Evolutionary conservation across 2,797 vertebrate species (phyloP), one percentile per base, ranked within the genome.

Genomic region (Spondyliosoma cantharus): DNA sequence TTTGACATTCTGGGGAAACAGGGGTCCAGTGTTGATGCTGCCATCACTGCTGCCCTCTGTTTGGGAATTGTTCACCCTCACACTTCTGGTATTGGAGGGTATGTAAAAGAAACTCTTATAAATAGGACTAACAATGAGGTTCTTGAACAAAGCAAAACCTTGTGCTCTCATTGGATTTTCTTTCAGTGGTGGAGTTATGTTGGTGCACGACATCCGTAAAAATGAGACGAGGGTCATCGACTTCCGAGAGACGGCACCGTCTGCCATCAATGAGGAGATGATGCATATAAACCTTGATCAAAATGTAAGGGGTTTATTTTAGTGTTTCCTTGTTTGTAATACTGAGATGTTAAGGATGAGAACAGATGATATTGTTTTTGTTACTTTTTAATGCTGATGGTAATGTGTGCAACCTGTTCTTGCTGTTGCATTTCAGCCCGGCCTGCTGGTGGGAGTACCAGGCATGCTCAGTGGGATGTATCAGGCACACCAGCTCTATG

Each of bases 11-110:
- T 99, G 84, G 94, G 84, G 64, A 94, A 95, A 73, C 95, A 94
- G 76, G 98, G 98, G 17, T 99, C 98, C 89, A 99, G 98, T 0
- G 97, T 99, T 57, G 98, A 99, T 0, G 97, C 97, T 0, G 98
- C 98, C 69, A 96, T 99, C 4, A 86, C 95, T 17, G 96, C 98
- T 0, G 95, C 96, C 32, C 94, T 99, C 82, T 99, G 98, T 66
- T 91, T 96, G 0, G 98, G 98, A 46, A 94, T 99, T 0, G 92
- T 99, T 81, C 96, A 98, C 85, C 98, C 98, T 0, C 98, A 99
- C 93, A 95, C 95, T 0, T 98, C 98, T 1, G 98, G 98, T 32
- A 94, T 99, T 5, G 98, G 98, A 46, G 97, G 98, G 98, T 98
- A 93, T 90, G 96, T 93, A 32, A 59, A 8, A 17, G 4, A 49